Evolutionary conservation across 1,140 invertebrate species (phyloP), one percentile per base, ranked within the genome.

Genomic region (Nephila pilipes): DNA sequence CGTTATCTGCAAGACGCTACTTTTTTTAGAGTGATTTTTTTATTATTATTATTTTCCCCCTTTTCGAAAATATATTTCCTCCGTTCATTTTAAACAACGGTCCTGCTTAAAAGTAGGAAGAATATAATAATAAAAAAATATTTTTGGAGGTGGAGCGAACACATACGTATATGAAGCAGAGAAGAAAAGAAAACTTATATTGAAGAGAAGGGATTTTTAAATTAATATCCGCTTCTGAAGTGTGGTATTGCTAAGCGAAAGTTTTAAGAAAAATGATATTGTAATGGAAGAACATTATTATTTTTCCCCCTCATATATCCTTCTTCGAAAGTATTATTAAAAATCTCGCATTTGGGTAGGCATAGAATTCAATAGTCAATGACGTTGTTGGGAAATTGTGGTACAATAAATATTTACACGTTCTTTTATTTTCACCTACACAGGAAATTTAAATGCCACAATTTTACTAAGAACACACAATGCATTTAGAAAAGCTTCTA

Each of bases 221-320:
- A 85, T 92, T 85, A 92, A 85, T 85, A 85, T 85, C 90, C 80
- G 90, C 58, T 38, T 65, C n/a, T 54, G 75, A 79, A 90, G 90
- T 92, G 81, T 92, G 58, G 90, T 85, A 85, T 92, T 92, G 80
- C 90, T 92, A 65, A 92, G 90, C 36, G 32, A 83, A 92, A 81
- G 89, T 90, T 90, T 88, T 91, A 81, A 83, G 79, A 91, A 83
- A 83, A 91, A 91, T 38, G 75, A 91, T 91, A 91, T 83, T 83
- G 89, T 83, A 81, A 60, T 91, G 75, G 89, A 91, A 83, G 89
- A 83, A 65, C 46, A 36, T 88, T 88, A 88, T 87, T 83, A 83
- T 83, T 83, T 83, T 83, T 54, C 20, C 38, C 38, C 80, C 54
- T 46, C 38, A 46, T 55, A 46, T 83, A 55, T 83, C 22, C 80